Conservation (phyloP, 2,797 vertebrate genomes). For the Sebastes matsubarae region DNA sequence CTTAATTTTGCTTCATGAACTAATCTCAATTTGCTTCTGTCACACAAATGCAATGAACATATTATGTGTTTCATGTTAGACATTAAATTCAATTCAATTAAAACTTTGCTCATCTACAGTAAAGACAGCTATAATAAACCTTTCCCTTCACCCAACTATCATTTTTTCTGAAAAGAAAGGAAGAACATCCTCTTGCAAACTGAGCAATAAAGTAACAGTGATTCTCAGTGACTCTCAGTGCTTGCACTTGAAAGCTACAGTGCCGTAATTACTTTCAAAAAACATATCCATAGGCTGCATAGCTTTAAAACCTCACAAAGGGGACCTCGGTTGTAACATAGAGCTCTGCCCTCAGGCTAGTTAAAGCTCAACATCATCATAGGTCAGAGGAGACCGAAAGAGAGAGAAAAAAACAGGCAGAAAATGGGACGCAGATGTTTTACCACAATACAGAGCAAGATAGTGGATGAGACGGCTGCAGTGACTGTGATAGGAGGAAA, state of each 20-base stretch:
- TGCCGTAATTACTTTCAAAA: constrained; percentile 18
- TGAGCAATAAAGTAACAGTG: neutral
- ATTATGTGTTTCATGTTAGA: neutral
- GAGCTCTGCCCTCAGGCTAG: constrained; percentile 36
- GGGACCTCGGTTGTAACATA: constrained; percentile 1
- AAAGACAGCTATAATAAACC: neutral
- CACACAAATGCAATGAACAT: too few relatives aligned
- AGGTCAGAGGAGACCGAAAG: constrained; percentile 19
- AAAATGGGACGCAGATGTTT: constrained; percentile 23
- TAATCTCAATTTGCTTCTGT: neutral
- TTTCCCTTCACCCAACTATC: neutral
- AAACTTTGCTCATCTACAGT: neutral
- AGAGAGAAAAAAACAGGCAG: neutral
- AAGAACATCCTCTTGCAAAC: neutral
- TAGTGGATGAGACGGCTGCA: neutral
- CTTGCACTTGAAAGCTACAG: constrained; percentile 27
- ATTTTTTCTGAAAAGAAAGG: neutral
- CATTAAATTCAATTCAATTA: neutral
- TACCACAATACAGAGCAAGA: neutral
- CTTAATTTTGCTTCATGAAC: neutral
- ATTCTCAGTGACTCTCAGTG: neutral
- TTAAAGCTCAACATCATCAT: constrained; percentile 33
- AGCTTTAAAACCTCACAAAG: neutral
- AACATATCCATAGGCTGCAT: constrained; percentile 21
- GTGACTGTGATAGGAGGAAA: neutral